Evolutionary conservation across 2,888 invertebrate genomes (phyloP), one percentile per base, ranked within the genome.

Genomic region (Drosophila suboccidentalis): DNA sequence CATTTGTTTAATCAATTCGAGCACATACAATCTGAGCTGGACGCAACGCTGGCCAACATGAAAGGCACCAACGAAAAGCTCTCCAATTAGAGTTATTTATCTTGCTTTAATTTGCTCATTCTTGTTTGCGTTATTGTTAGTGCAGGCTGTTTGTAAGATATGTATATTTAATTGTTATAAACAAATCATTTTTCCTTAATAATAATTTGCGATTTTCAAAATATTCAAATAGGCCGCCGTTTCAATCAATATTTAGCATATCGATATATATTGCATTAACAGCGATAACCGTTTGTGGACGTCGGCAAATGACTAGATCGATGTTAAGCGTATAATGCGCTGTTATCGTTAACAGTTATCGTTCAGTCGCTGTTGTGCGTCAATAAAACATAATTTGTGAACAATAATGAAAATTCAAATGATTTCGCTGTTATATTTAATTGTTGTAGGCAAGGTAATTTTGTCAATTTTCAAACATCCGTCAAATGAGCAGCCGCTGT

Each of bases 1-100:
- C 91, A 93, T 49, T 89, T 94, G 17, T 94, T 94, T 82, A 93
- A 93, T 76, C 93, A 93, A 46, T 92, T 94, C 58, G 94, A 94
- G 83, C 91, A 90, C 57, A 93, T 94, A 53, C 94, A 94, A 88
- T 89, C 89, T 8, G 93, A 93, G 58, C 72, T 93, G 38, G 93
- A 93, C 65, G 90, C 92, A 17, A 89, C 92, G 69, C 68, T 86
- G 64, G 86, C 78, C 11, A 89, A 78, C 13, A 81, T 80, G 81
- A 72, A 77, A 9, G 51, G 15, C 29, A 19, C n/a, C n/a, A 41
- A 54, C 5, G 41, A 49, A 9, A 38, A 22, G 3, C 5, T 19
- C 15, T 17, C 29, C 10, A 17, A 59, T 17, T 49, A 49, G 49
- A 17, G 1, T 17, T 26, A 15, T 5, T 26, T n/a, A 4, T 4